phyloP scores from a whole-genome alignment of 1,140 invertebrate species.

The Diplogasteroides magnus region DNA sequence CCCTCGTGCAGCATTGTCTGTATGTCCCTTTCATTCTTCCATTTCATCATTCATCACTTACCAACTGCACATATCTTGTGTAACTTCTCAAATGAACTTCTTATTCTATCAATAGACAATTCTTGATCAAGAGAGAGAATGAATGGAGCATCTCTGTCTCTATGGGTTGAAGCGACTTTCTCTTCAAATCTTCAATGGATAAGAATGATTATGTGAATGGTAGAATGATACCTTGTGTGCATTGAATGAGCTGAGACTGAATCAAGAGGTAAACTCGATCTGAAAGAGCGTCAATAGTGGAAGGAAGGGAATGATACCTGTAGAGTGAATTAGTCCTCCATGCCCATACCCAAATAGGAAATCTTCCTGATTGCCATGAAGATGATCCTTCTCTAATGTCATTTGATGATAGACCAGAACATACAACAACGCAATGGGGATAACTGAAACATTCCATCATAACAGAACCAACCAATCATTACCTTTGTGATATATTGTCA shows the following conservation, averaged over 20 bases:
- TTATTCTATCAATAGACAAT: neutral
- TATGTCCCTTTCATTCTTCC: too few relatives aligned
- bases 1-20: neutral
- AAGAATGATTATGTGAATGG: too few relatives aligned
- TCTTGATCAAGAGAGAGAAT: too few relatives aligned
- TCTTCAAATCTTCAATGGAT: too few relatives aligned
- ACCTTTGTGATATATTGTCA: neutral
- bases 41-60: neutral
- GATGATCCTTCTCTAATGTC: constrained; percentile 7
- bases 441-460: constrained; percentile 14
- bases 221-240: too few relatives aligned
- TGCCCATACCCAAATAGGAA: constrained; percentile 29
- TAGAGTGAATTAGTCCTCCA: too few relatives aligned
- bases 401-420: neutral
- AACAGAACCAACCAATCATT: neutral
- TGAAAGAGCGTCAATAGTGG: too few relatives aligned
- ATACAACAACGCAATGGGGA: constrained; percentile 15
- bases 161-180: too few relatives aligned
- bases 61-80: neutral
- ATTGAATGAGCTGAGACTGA: too few relatives aligned
- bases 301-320: too few relatives aligned
- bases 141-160: too few relatives aligned
- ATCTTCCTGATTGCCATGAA: constrained; percentile 11
- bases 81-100: neutral
- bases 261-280: too few relatives aligned